Base-by-base conservation (phyloP, 1,140 invertebrate genomes). In the Anadara kagoshimensis region DNA sequence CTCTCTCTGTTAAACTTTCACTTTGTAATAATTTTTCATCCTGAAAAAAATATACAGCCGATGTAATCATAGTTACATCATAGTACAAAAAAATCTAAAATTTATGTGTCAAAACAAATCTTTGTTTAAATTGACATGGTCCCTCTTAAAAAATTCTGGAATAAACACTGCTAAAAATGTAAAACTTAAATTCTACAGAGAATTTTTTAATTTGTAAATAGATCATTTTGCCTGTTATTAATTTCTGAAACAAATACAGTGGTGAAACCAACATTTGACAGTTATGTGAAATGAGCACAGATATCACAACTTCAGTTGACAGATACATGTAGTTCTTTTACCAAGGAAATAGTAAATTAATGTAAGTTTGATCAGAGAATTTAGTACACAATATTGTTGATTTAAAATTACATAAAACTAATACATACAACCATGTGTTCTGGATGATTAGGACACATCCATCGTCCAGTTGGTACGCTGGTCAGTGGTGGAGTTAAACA, bases 371-470 rank as follows among this genome's bases (percentile, higher is more conserved):
- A 7, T 36, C 29, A 36, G 29, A 36, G 29, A 36, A 3, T 36
- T 36, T 36, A 36, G 2, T 7, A 36, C 29, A 2, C 7, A 36
- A 36, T 36, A 3, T 36, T 36, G 29, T 24, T 24, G 16, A 11
- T 58, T 20, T 20, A 43, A 22, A 57, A 56, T 7, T 24, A 47
- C 20, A 18, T n/a, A n/a, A 69, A 16, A 47, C 12, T 56, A n/a
- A 41, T 5, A 92, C 91, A 91, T 90, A 94, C 94, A 75, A 97
- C 91, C 80, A 93, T 93, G 83, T 96, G 94, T 90, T 98, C 95
- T 1, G 95, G 93, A 90, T 99, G 97, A 90, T 96, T 96, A 0
- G 97, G 97, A 90, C 97, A 99, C 96, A 98, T 98, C 97, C 97
- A 99, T 26, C 85, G 73, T 5, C 94, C 95, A 24, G 93, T 93